Percentiles rank a stretch among this genome's conserved stretches.
phyloP scores from a whole-genome alignment of 2,797 vertebrate genomes.

The Enteromius argenteus region DNA sequence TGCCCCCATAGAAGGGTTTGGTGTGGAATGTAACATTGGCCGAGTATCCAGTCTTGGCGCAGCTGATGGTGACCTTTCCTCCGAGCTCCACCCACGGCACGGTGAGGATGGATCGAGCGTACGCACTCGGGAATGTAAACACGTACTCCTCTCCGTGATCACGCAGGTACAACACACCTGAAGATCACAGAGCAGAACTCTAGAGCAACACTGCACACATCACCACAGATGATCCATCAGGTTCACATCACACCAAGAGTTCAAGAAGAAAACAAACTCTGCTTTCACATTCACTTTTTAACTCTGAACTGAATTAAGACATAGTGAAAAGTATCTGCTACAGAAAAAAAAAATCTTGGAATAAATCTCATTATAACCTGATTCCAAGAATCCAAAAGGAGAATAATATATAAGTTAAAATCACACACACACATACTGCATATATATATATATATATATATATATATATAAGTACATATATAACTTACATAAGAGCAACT shows the following conservation, averaged over 20 bases:
- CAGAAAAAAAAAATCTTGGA: too few relatives aligned
- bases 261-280: background rate
- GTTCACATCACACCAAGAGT: background rate
- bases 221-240: background rate
- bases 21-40: conserved; percentile 93
- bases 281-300: background rate
- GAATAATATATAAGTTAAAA: too few relatives aligned
- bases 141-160: conserved; percentile 93
- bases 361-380: too few relatives aligned
- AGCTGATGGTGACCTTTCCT: conserved; percentile 91
- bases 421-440: too few relatives aligned
- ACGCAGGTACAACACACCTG: conserved; percentile 81
- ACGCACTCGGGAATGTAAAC: conserved; percentile 94
- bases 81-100: conserved; percentile 89
- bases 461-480: too few relatives aligned
- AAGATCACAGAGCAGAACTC: conserved; percentile 15
- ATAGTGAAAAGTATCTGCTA: background rate
- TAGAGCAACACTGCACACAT: background rate
- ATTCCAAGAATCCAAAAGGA: too few relatives aligned
- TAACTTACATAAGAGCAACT: too few relatives aligned
- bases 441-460: too few relatives aligned
- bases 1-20: conserved; percentile 95
- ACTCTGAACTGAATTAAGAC: background rate
- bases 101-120: conserved; percentile 83
- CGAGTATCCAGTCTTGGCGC: conserved; percentile 89